These are phyloP conservation scores for Drosophila miranda DNA, from an alignment of 1,140 invertebrate genomes.

Conservation along the genomic window DNA sequence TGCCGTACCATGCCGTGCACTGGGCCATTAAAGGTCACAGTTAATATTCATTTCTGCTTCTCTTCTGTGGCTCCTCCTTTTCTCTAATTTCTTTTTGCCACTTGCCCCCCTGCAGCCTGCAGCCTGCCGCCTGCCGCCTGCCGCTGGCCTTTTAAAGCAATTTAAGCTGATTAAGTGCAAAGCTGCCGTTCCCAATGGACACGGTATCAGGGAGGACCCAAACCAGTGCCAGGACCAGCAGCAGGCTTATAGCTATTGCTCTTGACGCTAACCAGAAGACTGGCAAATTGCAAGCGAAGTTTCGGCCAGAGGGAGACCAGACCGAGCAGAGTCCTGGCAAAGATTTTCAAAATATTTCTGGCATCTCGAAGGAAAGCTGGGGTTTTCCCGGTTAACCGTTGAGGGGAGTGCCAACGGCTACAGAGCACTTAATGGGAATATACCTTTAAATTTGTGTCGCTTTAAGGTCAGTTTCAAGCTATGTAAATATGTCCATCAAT, in stretches of 20 bases:
- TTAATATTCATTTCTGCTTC: constrained; percentile 75
- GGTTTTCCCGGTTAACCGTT: constrained; percentile 3
- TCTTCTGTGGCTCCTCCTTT: constrained; percentile 8
- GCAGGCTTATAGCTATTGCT: constrained; percentile 48
- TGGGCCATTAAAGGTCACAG: constrained; percentile 76
- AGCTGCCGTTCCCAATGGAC: constrained; percentile 44
- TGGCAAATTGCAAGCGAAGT: constrained; percentile 46
- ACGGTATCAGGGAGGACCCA: constrained; percentile 23
- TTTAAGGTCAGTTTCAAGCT: neutral
- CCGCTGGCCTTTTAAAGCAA: constrained; percentile 56
- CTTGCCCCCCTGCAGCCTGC: no score
- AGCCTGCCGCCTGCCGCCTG: constrained; percentile 10
- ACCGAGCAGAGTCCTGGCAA: constrained; percentile 5
- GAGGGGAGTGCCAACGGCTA: neutral
- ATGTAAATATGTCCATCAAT: neutral
- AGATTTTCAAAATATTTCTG: constrained; percentile 35
- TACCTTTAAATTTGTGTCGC: no score
- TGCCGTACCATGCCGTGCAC: constrained; percentile 31
- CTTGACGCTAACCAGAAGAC: constrained; percentile 31
- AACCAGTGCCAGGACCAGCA: neutral
- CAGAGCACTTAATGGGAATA: no score
- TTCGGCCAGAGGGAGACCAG: neutral
- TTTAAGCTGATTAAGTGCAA: constrained; percentile 72
- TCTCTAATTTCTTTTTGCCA: constrained; percentile 57
- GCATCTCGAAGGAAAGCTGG: constrained; percentile 15